Conservation (phyloP, 2,797 vertebrate species). For the Hydrolagus colliei region DNA sequence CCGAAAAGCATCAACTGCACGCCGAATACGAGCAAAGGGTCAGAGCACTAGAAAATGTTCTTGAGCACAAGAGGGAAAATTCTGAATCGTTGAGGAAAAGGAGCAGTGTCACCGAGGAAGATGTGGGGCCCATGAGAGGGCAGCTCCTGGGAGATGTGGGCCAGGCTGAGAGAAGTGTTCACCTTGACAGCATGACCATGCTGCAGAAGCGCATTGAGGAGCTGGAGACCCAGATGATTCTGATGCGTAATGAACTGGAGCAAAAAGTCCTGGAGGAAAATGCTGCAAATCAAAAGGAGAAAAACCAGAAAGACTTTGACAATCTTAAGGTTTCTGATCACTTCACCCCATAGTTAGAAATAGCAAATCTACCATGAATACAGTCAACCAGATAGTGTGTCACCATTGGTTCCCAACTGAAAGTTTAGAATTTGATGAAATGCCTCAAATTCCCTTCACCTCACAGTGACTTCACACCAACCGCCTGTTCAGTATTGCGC, state of each 20-base stretch:
- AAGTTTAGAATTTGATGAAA: too few relatives aligned
- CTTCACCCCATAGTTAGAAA: too few relatives aligned
- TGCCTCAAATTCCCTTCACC: too few relatives aligned
- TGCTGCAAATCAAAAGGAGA: constrained; percentile 72
- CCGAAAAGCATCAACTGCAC: constrained; percentile 74
- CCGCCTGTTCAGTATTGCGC: too few relatives aligned
- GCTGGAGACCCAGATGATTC: constrained; percentile 82
- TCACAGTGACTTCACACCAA: too few relatives aligned
- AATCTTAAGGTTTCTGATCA: constrained; percentile 78
- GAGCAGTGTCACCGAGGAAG: constrained; percentile 34
- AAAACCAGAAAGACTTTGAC: constrained; percentile 96
- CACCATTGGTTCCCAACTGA: too few relatives aligned
- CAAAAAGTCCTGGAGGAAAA: constrained; percentile 77
- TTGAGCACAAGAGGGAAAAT: constrained; percentile 48
- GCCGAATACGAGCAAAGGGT: constrained; percentile 67
- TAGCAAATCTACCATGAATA: too few relatives aligned
- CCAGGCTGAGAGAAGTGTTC: constrained; percentile 36
- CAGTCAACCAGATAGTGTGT: too few relatives aligned
- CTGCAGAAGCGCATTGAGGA: constrained; percentile 81
- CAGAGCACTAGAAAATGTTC: constrained; percentile 56
- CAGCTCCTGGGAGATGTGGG: constrained; percentile 43
- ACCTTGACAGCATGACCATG: constrained; percentile 64
- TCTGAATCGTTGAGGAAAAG: constrained; percentile 29
- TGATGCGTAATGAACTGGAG: constrained; percentile 85
- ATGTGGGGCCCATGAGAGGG: not conserved